Evolutionary conservation across 2,113 vertebrate genomes (phyloP).

Genomic region (Tenrec ecaudatus): DNA sequence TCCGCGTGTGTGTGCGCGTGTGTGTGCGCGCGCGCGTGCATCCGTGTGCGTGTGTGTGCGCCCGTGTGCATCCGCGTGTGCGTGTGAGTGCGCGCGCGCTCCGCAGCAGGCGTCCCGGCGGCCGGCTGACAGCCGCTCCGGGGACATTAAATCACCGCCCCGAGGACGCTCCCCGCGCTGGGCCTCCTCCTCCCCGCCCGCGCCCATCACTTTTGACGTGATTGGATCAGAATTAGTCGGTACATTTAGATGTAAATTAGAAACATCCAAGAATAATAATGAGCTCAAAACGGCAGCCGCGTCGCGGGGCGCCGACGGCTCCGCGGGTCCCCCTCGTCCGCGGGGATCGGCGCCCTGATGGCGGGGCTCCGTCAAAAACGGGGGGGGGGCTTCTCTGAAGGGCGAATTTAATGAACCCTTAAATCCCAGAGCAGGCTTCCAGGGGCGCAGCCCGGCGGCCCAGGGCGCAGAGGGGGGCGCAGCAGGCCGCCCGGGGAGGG

Average conservation of each 20-base stretch:
- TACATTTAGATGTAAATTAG: slow-evolving; percentile 99
- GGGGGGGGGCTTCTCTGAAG: slow-evolving; percentile 78
- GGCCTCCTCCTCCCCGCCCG: slow-evolving; percentile 94
- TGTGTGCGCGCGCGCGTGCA: too few species aligned
- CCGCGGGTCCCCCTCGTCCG: slow-evolving; percentile 88
- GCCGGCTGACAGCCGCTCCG: slow-evolving; percentile 96
- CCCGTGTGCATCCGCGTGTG: not conserved
- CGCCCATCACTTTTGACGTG: slow-evolving; percentile 99
- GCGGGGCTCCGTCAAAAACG: slow-evolving; percentile 85
- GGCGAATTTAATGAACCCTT: slow-evolving; percentile 82
- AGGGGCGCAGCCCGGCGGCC: too few species aligned
- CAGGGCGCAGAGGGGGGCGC: too few species aligned
- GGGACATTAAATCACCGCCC: slow-evolving; percentile 99
- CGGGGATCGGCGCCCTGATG: slow-evolving; percentile 86
- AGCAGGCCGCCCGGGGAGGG: too few species aligned
- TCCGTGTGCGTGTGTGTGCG: too few species aligned
- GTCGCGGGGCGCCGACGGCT: slow-evolving; percentile 95
- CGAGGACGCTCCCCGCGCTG: slow-evolving; percentile 96
- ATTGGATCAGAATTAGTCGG: slow-evolving; percentile 99
- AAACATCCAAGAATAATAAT: slow-evolving; percentile 99
- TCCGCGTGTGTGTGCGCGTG: too few species aligned
- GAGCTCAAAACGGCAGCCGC: slow-evolving; percentile 95
- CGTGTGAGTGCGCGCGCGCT: too few species aligned
- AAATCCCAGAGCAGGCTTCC: slow-evolving; percentile 79
- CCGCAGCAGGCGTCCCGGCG: too few species aligned